These are phyloP conservation scores for Cyprinella venusta DNA, from an alignment of 2,797 vertebrate genomes.

Conservation along the genomic window DNA sequence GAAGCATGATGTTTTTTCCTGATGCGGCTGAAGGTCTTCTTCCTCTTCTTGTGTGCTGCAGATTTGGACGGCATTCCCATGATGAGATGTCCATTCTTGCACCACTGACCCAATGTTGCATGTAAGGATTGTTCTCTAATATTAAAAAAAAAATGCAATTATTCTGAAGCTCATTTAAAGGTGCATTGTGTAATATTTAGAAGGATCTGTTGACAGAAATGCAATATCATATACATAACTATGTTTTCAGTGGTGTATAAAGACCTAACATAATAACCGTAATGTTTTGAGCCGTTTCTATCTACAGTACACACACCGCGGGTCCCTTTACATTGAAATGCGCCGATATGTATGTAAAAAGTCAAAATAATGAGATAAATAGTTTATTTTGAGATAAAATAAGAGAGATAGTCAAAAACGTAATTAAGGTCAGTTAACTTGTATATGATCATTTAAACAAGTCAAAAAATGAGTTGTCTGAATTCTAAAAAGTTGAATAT, in stretches of 20 bases:
- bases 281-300: too few relatives aligned
- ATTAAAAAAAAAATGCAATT: neutral
- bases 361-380: neutral
- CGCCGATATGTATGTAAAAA: neutral
- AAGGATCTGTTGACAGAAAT: too few relatives aligned
- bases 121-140: conserved; percentile 78
- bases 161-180: neutral
- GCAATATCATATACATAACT: too few relatives aligned
- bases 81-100: conserved; percentile 93
- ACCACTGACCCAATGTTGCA: conserved; percentile 91
- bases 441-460: too few relatives aligned
- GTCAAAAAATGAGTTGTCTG: too few relatives aligned
- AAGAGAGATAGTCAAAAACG: neutral
- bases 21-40: neutral
- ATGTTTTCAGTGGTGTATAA: too few relatives aligned
- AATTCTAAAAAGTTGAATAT: too few relatives aligned
- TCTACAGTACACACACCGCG: too few relatives aligned
- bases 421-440: neutral
- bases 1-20: neutral
- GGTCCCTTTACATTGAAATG: too few relatives aligned
- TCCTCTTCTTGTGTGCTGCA: conserved; percentile 62
- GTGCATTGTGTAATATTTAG: too few relatives aligned
- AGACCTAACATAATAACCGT: too few relatives aligned
- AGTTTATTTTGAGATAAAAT: too few relatives aligned
- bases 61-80: conserved; percentile 89